phyloP scores from a whole-genome alignment of 2,113 vertebrate species.

The Ammodytes dubius region DNA sequence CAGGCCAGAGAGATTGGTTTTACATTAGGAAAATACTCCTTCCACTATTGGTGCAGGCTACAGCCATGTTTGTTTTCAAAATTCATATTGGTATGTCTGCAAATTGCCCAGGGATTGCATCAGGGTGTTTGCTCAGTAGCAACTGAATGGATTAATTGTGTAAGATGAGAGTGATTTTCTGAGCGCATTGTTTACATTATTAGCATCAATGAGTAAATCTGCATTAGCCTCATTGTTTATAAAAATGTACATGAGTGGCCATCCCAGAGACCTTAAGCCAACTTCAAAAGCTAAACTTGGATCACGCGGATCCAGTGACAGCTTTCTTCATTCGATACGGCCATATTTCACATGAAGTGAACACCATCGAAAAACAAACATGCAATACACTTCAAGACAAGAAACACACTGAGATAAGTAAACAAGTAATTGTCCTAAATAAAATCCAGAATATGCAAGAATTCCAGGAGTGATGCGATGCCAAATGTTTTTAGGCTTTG shows the following conservation, averaged over 20 bases:
- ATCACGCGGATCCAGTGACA: not conserved
- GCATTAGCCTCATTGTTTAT: constrained; percentile 5
- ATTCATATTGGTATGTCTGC: constrained; percentile 45
- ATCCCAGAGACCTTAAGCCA: constrained; percentile 13
- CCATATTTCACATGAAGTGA: constrained; percentile 1
- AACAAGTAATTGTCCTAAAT: not conserved
- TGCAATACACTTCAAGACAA: not conserved
- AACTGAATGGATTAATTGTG: constrained; percentile 45
- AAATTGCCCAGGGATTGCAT: constrained; percentile 78
- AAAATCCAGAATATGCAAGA: constrained; percentile 16
- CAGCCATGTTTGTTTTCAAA: constrained; percentile 58
- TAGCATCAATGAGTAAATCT: constrained; percentile 1
- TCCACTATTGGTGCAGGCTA: constrained; percentile 22
- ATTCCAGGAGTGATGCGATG: constrained; percentile 6
- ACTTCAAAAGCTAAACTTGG: constrained; percentile 37
- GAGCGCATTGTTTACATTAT: constrained; percentile 28
- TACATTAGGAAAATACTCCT: constrained; percentile 19
- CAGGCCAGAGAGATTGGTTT: not conserved
- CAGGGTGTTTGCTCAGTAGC: constrained; percentile 67
- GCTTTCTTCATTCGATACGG: constrained; percentile 16
- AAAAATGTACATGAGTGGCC: constrained; percentile 17
- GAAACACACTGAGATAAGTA: constrained; percentile 9
- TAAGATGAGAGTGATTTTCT: constrained; percentile 40
- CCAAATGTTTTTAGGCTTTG: constrained; percentile 29
- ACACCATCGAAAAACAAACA: constrained; percentile 9